Base-by-base conservation (phyloP, 2,797 vertebrate species). In the Sebastes aleutianus region DNA sequence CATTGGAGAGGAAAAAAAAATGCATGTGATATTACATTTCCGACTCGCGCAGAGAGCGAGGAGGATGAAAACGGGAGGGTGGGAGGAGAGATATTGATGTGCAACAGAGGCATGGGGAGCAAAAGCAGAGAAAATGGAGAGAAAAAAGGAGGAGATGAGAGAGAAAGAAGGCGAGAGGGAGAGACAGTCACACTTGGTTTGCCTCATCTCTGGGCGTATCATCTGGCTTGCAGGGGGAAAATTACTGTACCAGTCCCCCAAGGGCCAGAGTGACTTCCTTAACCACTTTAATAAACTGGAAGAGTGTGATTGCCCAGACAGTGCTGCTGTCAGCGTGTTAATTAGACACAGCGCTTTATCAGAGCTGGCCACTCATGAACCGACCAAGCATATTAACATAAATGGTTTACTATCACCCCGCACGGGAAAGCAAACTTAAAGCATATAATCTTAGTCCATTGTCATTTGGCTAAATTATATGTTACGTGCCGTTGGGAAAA, bases 311-410 rank as follows among this genome's bases (percentile, higher is more conserved):
- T 93, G 93, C 91, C 93, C 91, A 92, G 94, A 92, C 93, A 94
- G 90, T 88, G 89, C 88, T 87, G 91, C 94, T 94, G 94, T 94
- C 94, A 93, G 89, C 74, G 87, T 94, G 93, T 94, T 96, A 95
- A 96, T 96, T 95, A 95, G 94, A 93, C 92, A 94, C 91, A 86
- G 84, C 80, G 91, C 92, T 95, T 95, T 93, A 95, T 95, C 93
- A 92, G 91, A 93, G 93, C 92, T 80, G 91, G 91, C 90, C 94
- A 93, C 92, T 95, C 93, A 85, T 78, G 82, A 91, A 87, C 84
- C 82, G 31, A 79, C 88, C 89, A 68, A 85, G 82, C 83, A 83
- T 74, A 92, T 92, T 90, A 91, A 34, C 89, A 87, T 88, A 89
- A 90, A 91, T 73, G 85, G 74, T 89, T 88, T 89, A 88, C 90